Percentiles rank a stretch among this genome's conserved stretches.
Conservation (phyloP, 2,113 vertebrate genomes). For the Malaclemys terrapin region DNA sequence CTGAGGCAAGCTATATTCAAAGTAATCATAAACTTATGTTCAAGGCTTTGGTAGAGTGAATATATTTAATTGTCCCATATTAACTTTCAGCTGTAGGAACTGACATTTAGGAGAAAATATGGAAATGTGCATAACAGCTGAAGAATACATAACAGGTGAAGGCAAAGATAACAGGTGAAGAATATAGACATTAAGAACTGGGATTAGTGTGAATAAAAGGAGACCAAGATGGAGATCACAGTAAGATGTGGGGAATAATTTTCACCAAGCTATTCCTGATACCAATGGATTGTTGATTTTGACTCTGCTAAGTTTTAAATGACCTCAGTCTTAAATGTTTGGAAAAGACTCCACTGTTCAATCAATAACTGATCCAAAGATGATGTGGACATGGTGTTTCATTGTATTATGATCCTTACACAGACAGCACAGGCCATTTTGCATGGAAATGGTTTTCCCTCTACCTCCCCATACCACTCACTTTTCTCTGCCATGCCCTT, state of each 20-base stretch:
- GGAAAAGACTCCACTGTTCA: slow-evolving; percentile 52
- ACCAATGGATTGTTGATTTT: not conserved
- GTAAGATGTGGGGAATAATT: not conserved
- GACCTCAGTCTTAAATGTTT: slow-evolving; percentile 50
- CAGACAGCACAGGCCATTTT: not conserved
- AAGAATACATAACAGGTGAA: not conserved
- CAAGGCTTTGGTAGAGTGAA: slow-evolving; percentile 57
- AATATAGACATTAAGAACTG: not conserved
- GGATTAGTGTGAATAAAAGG: not conserved
- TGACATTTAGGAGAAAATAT: slow-evolving; percentile 36
- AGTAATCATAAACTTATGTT: slow-evolving; percentile 73
- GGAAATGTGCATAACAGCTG: slow-evolving; percentile 32
- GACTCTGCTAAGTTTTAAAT: slow-evolving; percentile 34
- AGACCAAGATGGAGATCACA: not conserved
- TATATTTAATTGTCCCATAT: slow-evolving; percentile 69
- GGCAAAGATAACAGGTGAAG: slow-evolving; percentile 31
- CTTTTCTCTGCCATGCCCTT: not conserved
- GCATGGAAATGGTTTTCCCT: slow-evolving; percentile 31
- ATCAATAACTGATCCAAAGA: slow-evolving; percentile 51
- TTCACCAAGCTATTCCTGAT: not conserved
- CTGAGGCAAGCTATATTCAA: slow-evolving; percentile 65
- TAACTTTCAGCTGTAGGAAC: slow-evolving; percentile 64
- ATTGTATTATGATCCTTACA: slow-evolving; percentile 3
- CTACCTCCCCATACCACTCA: not conserved
- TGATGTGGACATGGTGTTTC: slow-evolving; percentile 51